These are phyloP conservation scores for Drosophila barbarae DNA, from an alignment of 2,888 invertebrate genomes.

Conservation along the genomic window DNA sequence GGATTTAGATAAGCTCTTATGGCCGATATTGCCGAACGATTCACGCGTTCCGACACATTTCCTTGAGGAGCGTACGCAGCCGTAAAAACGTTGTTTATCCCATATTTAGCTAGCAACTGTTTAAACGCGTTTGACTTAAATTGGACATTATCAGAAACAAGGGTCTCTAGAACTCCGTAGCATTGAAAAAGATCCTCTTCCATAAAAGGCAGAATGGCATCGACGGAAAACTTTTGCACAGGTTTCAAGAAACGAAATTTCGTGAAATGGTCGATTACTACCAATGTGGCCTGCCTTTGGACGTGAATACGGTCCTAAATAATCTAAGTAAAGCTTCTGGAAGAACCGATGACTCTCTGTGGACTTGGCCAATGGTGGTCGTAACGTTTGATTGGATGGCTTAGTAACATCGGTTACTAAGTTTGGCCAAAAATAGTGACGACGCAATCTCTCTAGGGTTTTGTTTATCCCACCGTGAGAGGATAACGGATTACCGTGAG, in stretches of 20 bases:
- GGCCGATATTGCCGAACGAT: background rate
- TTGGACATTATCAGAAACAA: background rate
- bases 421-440: too few species aligned
- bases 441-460: too few species aligned
- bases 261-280: background rate
- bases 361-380: background rate
- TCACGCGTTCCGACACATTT: background rate
- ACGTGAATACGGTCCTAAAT: constrained; percentile 4
- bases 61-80: background rate
- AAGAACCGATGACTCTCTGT: background rate
- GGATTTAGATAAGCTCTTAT: background rate
- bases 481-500: background rate
- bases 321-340: constrained; percentile 7
- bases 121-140: background rate
- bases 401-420: too few species aligned
- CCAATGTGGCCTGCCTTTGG: background rate
- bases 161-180: too few species aligned
- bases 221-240: background rate
- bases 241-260: background rate
- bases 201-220: too few species aligned
- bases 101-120: background rate
- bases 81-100: background rate
- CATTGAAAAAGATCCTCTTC: too few species aligned
- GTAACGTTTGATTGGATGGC: background rate
- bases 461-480: too few species aligned